Evolutionary conservation across 2,113 vertebrate genomes (phyloP), one percentile per base, ranked within the genome.

Genomic region (Himantopus leucocephalus): DNA sequence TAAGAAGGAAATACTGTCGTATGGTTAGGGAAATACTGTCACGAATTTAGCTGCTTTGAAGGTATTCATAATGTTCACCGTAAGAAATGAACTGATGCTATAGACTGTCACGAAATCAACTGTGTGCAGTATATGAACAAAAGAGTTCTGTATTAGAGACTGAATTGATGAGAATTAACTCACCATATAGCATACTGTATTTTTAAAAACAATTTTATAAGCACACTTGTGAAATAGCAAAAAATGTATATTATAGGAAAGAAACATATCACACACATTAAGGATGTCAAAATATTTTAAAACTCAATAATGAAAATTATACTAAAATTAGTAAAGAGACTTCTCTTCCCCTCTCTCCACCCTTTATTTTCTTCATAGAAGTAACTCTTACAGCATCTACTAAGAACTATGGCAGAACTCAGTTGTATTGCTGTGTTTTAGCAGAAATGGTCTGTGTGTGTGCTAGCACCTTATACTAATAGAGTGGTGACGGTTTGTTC

Each of bases 1-100:
- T 99, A 98, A 99, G 99, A 70, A 90, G 34, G 20, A 92, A 67
- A 45, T 47, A 19, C 14, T 19, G 7, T 73, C 45, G 47, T 26
- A 67, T 56, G 21, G 27, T 74, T 64, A 26, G 17, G 56, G 20
- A 84, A 60, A 48, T 45, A 35, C 22, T 12, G 10, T 68, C 23
- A 60, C 52, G 91, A 53, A 45, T 59, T 35, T 60, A 81, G 35
- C 53, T 94, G 8, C 35, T 56, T 21, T 82, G 56, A 48, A 60
- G 55, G 26, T 62, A 37, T 70, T 66, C 14, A 5, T 58, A 45
- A 55, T 29, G 30, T 56, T 81, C 20, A 39, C 35, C 24, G 32
- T 81, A 86, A 64, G 22, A 60, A 86, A 71, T 48, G 41, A 13
- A 48, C 22, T 77, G 37, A 45, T 60, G 29, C 50, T 78, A 8